A percentile compares a stretch with the other conserved stretches of the same genome.
Evolutionary conservation across 2,888 invertebrate species (phyloP).

Genomic region (Orchesella flavescens): DNA sequence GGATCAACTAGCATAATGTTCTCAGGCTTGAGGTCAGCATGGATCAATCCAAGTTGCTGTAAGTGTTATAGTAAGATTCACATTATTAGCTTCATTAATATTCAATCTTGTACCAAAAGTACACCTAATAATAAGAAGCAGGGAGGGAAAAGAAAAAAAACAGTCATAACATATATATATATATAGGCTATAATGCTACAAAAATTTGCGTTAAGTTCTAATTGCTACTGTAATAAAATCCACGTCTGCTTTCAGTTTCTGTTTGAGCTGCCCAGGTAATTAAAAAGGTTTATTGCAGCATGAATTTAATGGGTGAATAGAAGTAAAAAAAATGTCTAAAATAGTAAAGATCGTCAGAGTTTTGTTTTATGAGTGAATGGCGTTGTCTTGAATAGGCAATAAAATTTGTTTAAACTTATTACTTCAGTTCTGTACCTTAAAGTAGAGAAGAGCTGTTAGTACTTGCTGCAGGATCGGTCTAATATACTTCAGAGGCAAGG

Average conservation of each 20-base stretch:
- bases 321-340: too few species aligned
- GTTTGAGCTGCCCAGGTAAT: too few species aligned
- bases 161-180: too few species aligned
- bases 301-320: too few species aligned
- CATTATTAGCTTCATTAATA: not conserved
- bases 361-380: too few species aligned
- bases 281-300: too few species aligned
- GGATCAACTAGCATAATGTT: constrained; percentile 99
- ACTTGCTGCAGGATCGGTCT: constrained; percentile 99
- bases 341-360: too few species aligned
- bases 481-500: constrained; percentile 97
- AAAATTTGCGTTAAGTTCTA: too few species aligned
- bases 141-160: not conserved
- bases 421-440: constrained; percentile 81
- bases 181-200: too few species aligned
- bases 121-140: not conserved
- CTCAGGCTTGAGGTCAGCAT: constrained; percentile 99
- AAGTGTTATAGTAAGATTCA: not conserved
- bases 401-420: not conserved
- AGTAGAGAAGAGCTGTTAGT: constrained; percentile 84
- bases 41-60: constrained; percentile 97
- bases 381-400: too few species aligned
- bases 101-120: not conserved
- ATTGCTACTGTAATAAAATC: too few species aligned
- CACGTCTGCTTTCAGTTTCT: too few species aligned